These are phyloP conservation scores for Platycheirus rosarum DNA, from an alignment of 2,888 invertebrate genomes.

Conservation along the genomic window DNA sequence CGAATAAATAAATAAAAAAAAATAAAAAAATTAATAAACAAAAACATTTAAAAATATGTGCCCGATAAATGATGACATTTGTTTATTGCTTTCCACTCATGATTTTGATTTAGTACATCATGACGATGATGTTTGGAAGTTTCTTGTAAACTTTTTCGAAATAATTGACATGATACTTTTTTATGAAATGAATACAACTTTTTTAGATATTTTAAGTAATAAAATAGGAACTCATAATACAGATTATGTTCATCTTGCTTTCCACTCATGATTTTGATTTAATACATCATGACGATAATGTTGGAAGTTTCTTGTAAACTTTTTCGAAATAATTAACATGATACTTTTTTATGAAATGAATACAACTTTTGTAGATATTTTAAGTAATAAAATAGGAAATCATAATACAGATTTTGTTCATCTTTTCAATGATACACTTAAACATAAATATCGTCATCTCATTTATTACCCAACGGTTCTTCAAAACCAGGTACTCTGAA, in stretches of 20 bases:
- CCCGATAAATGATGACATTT: slow-evolving; percentile 65
- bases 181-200: too few species aligned
- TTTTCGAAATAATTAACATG: slow-evolving; percentile 56
- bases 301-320: slow-evolving; percentile 60
- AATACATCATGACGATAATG: slow-evolving; percentile 57
- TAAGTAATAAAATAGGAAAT: too few species aligned
- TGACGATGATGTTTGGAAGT: too few species aligned
- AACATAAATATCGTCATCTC: too few species aligned
- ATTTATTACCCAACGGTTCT: slow-evolving; percentile 59
- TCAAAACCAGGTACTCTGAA: slow-evolving; percentile 53
- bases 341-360: slow-evolving; percentile 45
- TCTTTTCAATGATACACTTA: slow-evolving; percentile 52
- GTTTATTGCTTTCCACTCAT: slow-evolving; percentile 55
- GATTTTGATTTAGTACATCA: too few species aligned
- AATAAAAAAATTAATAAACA: too few species aligned
- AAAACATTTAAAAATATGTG: slow-evolving; percentile 56
- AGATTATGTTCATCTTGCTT: too few species aligned
- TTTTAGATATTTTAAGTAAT: too few species aligned
- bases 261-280: slow-evolving; percentile 68
- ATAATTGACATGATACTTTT: too few species aligned
- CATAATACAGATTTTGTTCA: slow-evolving; percentile 35
- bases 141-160: too few species aligned
- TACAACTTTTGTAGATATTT: slow-evolving; percentile 22
- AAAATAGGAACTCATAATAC: too few species aligned
- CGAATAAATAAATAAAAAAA: too few species aligned